phyloP scores from a whole-genome alignment of 35 echinoderm and acorn worm species.

The Acanthaster planci region DNA sequence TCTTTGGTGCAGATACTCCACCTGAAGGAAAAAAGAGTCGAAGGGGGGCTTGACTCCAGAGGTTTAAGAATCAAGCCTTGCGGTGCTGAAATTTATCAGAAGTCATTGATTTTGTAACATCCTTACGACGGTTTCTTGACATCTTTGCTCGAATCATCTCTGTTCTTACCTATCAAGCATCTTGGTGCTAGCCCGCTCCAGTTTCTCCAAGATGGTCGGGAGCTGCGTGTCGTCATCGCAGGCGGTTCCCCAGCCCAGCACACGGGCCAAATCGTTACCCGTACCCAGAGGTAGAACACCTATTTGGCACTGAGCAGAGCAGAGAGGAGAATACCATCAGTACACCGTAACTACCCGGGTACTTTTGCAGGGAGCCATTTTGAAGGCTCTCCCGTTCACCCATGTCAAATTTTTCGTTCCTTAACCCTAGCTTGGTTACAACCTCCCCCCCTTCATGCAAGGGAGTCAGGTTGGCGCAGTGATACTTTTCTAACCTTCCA shows the following conservation, averaged over 20 bases:
- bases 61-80: too few relatives aligned
- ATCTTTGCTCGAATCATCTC: neutral
- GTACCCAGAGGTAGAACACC: constrained; percentile 94
- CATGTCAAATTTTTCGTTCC: too few relatives aligned
- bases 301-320: constrained; percentile 76
- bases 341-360: neutral
- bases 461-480: too few relatives aligned
- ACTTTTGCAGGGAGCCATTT: neutral
- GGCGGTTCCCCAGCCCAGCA: constrained; percentile 90
- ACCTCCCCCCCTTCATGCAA: too few relatives aligned
- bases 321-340: constrained; percentile 21
- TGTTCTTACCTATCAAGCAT: constrained; percentile 91
- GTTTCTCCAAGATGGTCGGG: constrained; percentile 86
- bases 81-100: too few relatives aligned
- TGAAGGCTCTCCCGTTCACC: neutral
- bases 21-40: constrained; percentile 38
- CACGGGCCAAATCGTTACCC: constrained; percentile 88
- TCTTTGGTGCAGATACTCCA: constrained; percentile 86
- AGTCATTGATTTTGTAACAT: too few relatives aligned
- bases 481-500: too few relatives aligned
- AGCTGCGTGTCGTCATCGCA: constrained; percentile 87
- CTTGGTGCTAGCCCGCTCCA: constrained; percentile 87
- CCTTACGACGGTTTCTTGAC: too few relatives aligned
- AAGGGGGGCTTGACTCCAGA: too few relatives aligned
- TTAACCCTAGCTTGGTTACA: too few relatives aligned